Base-by-base conservation (phyloP, 2,888 invertebrate species). In the Pammene fasciana region DNA sequence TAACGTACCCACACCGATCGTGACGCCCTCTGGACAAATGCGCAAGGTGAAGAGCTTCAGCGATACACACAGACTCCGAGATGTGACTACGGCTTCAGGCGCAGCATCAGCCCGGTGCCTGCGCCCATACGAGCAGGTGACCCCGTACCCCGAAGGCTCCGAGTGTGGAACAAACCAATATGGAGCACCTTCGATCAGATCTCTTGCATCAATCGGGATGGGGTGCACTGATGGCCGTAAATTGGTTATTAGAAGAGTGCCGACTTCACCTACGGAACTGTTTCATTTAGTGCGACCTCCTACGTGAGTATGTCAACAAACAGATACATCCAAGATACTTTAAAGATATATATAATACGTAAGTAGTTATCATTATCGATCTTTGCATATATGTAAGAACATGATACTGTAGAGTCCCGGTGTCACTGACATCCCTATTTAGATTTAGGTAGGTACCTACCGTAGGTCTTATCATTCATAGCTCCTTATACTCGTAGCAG, bases 161-260 rank as follows among this genome's bases (percentile, higher is more conserved):
- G 96, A 96, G 75, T 92, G 91, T 73, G 93, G 94, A 74, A 89
- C 90, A 52, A 94, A 94, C 78, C 92, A 94, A 73, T 96, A 96
- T 90, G 87, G 86, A 72, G 95, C 95, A 57, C 94, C 95, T 43
- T 96, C 96, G 43, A 94, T 96, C 73, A 93, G 96, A 74, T 97
- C 97, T 57, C 94, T 97, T 78, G 96, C 97, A 68, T 97, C 97
- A 62, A 96, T 97, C 76, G 97, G 97, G 62, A 96, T 97, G 95
- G 97, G 97, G 43, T 97, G 97, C 73, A 97, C 97, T 52, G 97
- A 97, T 88, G 97, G 97, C 57, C 94, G 96, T 78, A 96, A 96
- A 91, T 94, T 97, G 94, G 96, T 97, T 78, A 96, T 97, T 78
- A 93, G 96, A 79, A 94, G 96, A 82, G 96, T 97, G 76, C 97